Conservation (phyloP, 35 echinoderm and acorn worm genomes). For the Strongylocentrotus purpuratus region DNA sequence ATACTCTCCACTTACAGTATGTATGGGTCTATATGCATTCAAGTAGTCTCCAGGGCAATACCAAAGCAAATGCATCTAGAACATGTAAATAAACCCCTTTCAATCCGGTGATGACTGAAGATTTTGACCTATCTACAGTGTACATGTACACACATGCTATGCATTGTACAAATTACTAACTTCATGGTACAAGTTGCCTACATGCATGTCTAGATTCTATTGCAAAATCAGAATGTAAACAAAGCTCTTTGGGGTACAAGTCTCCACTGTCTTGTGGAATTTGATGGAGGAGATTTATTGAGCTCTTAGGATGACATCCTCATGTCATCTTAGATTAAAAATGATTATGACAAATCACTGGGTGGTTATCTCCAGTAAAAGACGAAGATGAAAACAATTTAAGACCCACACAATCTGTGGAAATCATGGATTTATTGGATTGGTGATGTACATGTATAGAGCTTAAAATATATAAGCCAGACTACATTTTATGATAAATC, state of each 20-base stretch:
- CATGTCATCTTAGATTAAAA: not conserved
- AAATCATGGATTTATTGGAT: too few relatives aligned
- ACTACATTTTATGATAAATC: too few relatives aligned
- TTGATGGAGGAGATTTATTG: not conserved
- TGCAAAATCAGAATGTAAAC: not conserved
- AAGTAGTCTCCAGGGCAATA: not conserved
- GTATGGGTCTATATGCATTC: not conserved
- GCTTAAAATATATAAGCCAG: too few relatives aligned
- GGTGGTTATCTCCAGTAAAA: not conserved
- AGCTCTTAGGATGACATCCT: not conserved
- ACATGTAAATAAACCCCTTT: slow-evolving; percentile 12
- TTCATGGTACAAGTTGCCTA: too few relatives aligned
- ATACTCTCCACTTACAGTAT: not conserved
- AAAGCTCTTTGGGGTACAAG: not conserved
- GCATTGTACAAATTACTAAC: too few relatives aligned
- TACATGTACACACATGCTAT: not conserved
- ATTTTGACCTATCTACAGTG: slow-evolving; percentile 18
- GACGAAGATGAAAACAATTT: not conserved
- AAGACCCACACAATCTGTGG: not conserved
- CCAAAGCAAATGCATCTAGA: slow-evolving; percentile 9
- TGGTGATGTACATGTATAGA: too few relatives aligned
- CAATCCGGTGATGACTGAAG: not conserved
- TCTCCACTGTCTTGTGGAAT: not conserved
- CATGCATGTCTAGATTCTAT: too few relatives aligned
- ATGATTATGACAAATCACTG: not conserved